Evolutionary conservation across 2,797 vertebrate species (phyloP), one percentile per base, ranked within the genome.

Genomic region (Poliocrania exsul): DNA sequence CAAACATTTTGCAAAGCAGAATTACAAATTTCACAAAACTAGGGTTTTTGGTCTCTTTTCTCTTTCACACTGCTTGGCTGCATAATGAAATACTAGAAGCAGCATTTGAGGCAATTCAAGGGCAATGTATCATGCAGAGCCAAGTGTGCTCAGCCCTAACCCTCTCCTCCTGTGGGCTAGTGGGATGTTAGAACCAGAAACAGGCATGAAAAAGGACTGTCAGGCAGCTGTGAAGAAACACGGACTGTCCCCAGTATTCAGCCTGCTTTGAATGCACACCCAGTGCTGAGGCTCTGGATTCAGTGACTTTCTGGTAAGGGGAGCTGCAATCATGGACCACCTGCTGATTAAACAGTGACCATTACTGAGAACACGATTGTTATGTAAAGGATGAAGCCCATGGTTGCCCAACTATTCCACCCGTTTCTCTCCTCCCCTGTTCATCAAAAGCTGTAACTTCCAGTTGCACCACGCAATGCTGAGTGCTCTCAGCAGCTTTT

Each of bases 401-500:
- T 23, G 33, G 9, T 0, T 9, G 1, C 44, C 29, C 6, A 35
- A 49, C 33, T 37, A 51, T 82, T 73, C 70, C 18, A 44, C 33
- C 46, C 19, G 3, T 40, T 92, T 49, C 42, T 24, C 20, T 56
- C 28, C 21, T 60, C 12, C 19, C 26, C 31, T 2, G 6, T 35
- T 80, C 46, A 77, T 47, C 40, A 54, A 51, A 72, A 80, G 31
- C 84, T n/a, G 10, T 50, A 37, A 54, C 16, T 37, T 42, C 13
- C 16, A 9, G 9, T 38, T 61, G 72, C 20, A 25, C 5, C 35
- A 54, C 17, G 3, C 26, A 46, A 4, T 0, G 0, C 46, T 2
- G 20, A 15, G 29, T 4, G 29, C 7, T 42, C 60, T 33, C 57
- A 19, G 29, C n/a, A 88, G 73, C 35, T 90, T 81, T 81, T 3